These are phyloP conservation scores for Phaonia tiefii DNA, from an alignment of 2,888 invertebrate species.

Conservation along the genomic window DNA sequence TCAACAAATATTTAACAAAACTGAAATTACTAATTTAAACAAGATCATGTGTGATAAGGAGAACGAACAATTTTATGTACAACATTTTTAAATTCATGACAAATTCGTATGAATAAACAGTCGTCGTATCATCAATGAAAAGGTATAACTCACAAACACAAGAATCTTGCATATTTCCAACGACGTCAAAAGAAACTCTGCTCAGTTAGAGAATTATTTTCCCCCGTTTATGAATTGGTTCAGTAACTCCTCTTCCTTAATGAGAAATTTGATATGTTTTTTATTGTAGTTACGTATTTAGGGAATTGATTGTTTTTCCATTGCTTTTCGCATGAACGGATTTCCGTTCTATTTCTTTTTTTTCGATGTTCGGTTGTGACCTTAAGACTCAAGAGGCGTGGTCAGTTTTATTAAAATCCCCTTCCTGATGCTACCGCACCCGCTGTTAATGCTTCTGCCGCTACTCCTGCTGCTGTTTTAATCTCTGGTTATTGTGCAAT, in stretches of 20 bases:
- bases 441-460: no score
- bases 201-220: neutral
- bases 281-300: no score
- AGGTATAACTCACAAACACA: no score
- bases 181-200: neutral
- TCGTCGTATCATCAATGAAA: no score
- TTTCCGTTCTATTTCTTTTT: conserved; percentile 33
- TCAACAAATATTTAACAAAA: conserved; percentile 52
- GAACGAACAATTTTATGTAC: conserved; percentile 32
- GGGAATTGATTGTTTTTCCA: neutral
- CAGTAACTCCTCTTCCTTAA: conserved; percentile 37
- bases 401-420: conserved; percentile 64
- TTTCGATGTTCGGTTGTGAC: neutral
- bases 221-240: neutral
- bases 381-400: conserved; percentile 58
- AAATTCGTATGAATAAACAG: neutral
- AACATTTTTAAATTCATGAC: conserved; percentile 41
- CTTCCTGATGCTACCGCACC: no score
- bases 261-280: conserved; percentile 17
- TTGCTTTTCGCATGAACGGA: conserved; percentile 24
- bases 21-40: conserved; percentile 62
- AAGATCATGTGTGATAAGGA: conserved; percentile 47
- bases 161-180: no score
- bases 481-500: conserved; percentile 54
- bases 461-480: neutral